Base-by-base conservation (phyloP, 2,797 vertebrate genomes). In the Lophius americanus region DNA sequence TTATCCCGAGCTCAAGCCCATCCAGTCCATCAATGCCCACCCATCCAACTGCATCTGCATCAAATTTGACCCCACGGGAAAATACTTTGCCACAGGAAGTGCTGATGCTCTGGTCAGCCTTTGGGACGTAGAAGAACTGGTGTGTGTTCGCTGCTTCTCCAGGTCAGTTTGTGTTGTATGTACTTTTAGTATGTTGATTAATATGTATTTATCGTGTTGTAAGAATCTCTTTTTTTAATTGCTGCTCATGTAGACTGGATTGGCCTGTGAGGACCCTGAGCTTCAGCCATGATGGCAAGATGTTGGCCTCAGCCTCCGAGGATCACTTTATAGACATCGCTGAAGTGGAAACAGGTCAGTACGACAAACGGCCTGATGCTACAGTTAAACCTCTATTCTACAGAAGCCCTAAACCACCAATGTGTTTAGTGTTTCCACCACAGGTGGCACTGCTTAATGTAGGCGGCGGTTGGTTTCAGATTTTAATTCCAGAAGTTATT, bases 21-120 rank as follows among this genome's bases (percentile, higher is more conserved):
- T 99, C 73, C 98, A 99, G 91, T 99, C 97, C 60, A 98, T 99
- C 90, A 99, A 99, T 0, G 98, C 97, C 35, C 98, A 99, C 63
- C 98, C 97, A 5, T 99, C 98, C 61, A 99, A 99, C 91, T 99
- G 98, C 88, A 99, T 99, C 92, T 99, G 97, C 68, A 99, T 99
- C 89, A 98, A 98, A 91, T 99, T 99, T 0, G 98, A 99, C 81
- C 98, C 98, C 60, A 98, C 92, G 1, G 98, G 97, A 39, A 98
- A 96, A 72, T 98, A 99, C 88, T 99, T 99, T 51, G 98, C 97
- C 70, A 99, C 96, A 0, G 97, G 98, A 78, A 99, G 98, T 13
- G 97, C 97, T 0, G 98, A 99, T 0, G 98, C 98, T 0, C 87
- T 99, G 37, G 98, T 99, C 77, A 99, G 97, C 81, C 95, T 99